Base-by-base conservation (phyloP, 2,797 vertebrate genomes). In the Pangasius djambal region DNA sequence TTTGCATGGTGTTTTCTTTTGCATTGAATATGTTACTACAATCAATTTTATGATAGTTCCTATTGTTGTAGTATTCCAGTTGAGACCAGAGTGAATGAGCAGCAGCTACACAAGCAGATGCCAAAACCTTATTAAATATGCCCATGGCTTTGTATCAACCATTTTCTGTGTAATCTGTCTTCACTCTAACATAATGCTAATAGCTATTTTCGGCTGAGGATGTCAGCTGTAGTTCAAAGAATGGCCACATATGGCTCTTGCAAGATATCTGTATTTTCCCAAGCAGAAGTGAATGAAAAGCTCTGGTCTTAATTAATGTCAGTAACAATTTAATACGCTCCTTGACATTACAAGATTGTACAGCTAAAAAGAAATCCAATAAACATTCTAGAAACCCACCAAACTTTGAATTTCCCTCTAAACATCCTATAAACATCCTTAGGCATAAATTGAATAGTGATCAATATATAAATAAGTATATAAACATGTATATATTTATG, bases 61-160 rank as follows among this genome's bases (percentile, higher is more conserved):
- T 87, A 83, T 90, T 72, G 78, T 88, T 88, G 89, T 87, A 90
- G 89, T 89, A 83, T 83, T 85, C 86, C 52, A n/a, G 4, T 70
- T 63, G 86, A 82, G 83, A 86, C 61, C 59, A 83, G 20, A 77
- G 52, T 16, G 74, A 91, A 88, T 48, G 40, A 86, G 86, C 59
- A 63, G 28, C 34, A 83, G 25, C 57, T n/a, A 65, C 81, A 83
- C 44, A 82, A 88, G 86, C 89, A 91, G 89, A 86, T 91, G 91
- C 86, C 86, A 85, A 87, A 88, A 74, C 72, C 70, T 90, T 89
- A 88, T 89, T 83, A 89, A 89, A 85, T 85, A 88, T 88, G 61
- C 37, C 83, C 67, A n/a, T 85, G 85, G 79, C 75, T 88, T 88
- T 89, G 31, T 83, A 88, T 90, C 77, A 82, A 28, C 28, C 44